These are phyloP conservation scores for Mola mola DNA, from an alignment of 2,113 vertebrate genomes.

Conservation along the genomic window DNA sequence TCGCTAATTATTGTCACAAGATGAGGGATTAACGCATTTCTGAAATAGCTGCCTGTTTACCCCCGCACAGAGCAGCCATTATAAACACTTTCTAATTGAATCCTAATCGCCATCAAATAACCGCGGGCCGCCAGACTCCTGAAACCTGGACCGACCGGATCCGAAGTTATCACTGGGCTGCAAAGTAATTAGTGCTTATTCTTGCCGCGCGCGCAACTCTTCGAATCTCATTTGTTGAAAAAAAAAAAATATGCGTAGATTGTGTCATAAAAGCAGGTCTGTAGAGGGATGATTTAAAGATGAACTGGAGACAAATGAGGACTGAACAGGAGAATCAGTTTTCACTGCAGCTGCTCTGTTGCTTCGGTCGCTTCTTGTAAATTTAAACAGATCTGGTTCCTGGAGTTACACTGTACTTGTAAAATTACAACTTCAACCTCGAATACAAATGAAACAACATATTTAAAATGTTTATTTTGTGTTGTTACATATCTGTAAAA, in stretches of 20 bases:
- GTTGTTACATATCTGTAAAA: too few species aligned
- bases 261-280: neutral
- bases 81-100: conserved; percentile 99
- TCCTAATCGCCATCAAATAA: conserved; percentile 98
- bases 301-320: too few species aligned
- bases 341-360: neutral
- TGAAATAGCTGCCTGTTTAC: conserved; percentile 99
- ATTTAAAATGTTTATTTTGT: too few species aligned
- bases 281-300: neutral
- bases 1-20: conserved; percentile 99
- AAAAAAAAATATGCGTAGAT: neutral
- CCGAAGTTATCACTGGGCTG: conserved; percentile 57
- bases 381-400: too few species aligned
- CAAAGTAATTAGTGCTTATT: conserved; percentile 30
- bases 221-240: conserved; percentile 30
- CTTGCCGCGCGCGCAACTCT: conserved; percentile 10
- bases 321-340: too few species aligned
- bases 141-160: conserved; percentile 64
- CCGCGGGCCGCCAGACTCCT: conserved; percentile 86
- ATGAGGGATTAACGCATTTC: conserved; percentile 98
- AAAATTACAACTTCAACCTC: too few species aligned
- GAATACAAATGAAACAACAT: too few species aligned
- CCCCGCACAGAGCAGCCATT: conserved; percentile 85
- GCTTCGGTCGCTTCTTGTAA: too few species aligned
- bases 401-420: too few species aligned